phyloP scores from a whole-genome alignment of 2,888 invertebrate genomes.

The Andrena chrysosceles region DNA sequence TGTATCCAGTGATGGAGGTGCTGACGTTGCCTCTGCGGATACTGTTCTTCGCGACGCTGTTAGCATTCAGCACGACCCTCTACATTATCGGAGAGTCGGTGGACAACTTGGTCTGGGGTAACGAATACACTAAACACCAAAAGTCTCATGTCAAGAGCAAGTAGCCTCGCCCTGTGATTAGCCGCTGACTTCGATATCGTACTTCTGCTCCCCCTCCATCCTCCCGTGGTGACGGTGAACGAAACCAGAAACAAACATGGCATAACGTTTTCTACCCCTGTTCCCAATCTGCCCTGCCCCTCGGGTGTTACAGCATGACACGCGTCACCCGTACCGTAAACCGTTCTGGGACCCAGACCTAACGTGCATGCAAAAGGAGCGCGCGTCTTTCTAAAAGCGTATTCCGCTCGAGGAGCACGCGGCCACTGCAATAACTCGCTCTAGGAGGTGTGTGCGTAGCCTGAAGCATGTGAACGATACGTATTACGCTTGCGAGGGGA shows the following conservation, averaged over 20 bases:
- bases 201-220: slow-evolving; percentile 70
- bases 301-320: slow-evolving; percentile 49
- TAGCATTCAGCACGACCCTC: slow-evolving; percentile 87
- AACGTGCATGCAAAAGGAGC: slow-evolving; percentile 59
- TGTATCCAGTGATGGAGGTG: slow-evolving; percentile 95
- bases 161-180: slow-evolving; percentile 76
- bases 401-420: slow-evolving; percentile 21
- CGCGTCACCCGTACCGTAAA: slow-evolving; percentile 27
- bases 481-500: slow-evolving; percentile 37
- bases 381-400: background rate
- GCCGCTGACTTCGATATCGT: slow-evolving; percentile 69
- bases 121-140: slow-evolving; percentile 83
- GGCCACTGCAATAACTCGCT: slow-evolving; percentile 49
- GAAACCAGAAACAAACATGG: slow-evolving; percentile 45
- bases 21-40: slow-evolving; percentile 90
- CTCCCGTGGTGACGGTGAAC: slow-evolving; percentile 79
- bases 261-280: slow-evolving; percentile 22
- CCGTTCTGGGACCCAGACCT: slow-evolving; percentile 30
- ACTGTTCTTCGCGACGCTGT: slow-evolving; percentile 89
- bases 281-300: background rate
- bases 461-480: slow-evolving; percentile 55
- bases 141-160: slow-evolving; percentile 80
- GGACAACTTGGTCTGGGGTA: slow-evolving; percentile 91
- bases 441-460: slow-evolving; percentile 16
- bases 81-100: slow-evolving; percentile 91